Percentiles rank a stretch among this genome's conserved stretches.
Evolutionary conservation across 2,888 invertebrate species (phyloP).

Genomic region (Orchesellides sinensis): DNA sequence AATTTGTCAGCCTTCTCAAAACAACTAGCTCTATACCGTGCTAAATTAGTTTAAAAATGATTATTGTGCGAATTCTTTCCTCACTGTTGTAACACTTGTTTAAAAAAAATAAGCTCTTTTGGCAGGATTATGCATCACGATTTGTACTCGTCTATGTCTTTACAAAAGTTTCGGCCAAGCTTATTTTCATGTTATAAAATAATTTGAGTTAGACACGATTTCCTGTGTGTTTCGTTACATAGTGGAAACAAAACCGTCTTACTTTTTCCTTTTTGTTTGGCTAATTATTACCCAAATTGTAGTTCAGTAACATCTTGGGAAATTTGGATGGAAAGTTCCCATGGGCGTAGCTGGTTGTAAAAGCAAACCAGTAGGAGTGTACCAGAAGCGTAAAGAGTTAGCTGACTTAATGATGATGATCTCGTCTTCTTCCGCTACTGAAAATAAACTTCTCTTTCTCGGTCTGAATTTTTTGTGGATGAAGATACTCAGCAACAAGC

Average conservation of each 20-base stretch:
- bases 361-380: constrained; percentile 23
- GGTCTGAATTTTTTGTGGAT: constrained; percentile 2
- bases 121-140: not conserved
- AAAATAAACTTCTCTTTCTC: constrained; percentile 1
- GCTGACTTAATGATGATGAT: constrained; percentile 36
- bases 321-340: constrained; percentile 65
- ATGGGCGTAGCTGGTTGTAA: constrained; percentile 55
- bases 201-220: constrained; percentile 40
- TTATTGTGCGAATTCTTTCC: constrained; percentile 45
- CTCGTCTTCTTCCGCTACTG: constrained; percentile 22
- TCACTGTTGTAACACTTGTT: constrained; percentile 6
- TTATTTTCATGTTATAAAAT: not conserved
- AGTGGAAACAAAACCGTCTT: constrained; percentile 37
- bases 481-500: constrained; percentile 35
- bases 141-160: not conserved
- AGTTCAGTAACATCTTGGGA: constrained; percentile 69
- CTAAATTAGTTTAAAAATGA: constrained; percentile 36
- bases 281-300: constrained; percentile 67
- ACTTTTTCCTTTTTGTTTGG: constrained; percentile 58
- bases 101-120: not conserved
- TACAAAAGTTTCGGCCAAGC: not conserved
- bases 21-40: constrained; percentile 35
- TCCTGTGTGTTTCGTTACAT: constrained; percentile 51
- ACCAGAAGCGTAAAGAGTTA: constrained; percentile 25
- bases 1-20: constrained; percentile 2